phyloP scores from a whole-genome alignment of 2,113 vertebrate species.

The Tichodroma muraria region DNA sequence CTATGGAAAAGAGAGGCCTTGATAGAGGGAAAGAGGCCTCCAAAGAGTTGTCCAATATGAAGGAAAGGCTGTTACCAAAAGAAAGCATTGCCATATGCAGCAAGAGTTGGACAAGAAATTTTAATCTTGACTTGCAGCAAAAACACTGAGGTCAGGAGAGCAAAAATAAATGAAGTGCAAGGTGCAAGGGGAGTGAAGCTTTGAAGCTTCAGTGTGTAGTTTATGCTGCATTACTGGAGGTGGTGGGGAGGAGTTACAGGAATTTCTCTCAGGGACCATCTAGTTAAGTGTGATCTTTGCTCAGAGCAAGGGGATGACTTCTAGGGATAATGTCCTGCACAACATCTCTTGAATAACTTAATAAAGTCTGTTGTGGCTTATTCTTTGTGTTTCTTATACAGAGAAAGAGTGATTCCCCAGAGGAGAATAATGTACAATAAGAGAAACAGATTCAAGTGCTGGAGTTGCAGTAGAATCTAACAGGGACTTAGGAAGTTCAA shows the following conservation, averaged over 20 bases:
- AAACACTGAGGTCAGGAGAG: not conserved
- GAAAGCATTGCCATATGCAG: not conserved
- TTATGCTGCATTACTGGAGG: not conserved
- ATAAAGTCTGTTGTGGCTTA: not conserved
- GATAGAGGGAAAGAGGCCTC: not conserved
- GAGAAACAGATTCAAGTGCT: conserved; percentile 7
- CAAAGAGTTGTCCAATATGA: conserved; percentile 8
- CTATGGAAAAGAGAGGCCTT: not conserved
- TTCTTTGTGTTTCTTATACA: not conserved
- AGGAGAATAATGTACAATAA: not conserved
- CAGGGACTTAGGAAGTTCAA: not conserved
- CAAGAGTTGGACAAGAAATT: not conserved
- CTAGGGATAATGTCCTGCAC: conserved; percentile 9
- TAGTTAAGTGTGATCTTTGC: not conserved
- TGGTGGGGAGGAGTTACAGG: not conserved
- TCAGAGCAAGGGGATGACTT: not conserved
- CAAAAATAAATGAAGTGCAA: conserved; percentile 12
- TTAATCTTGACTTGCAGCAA: not conserved
- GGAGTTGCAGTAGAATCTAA: not conserved
- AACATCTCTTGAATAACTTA: conserved; percentile 18
- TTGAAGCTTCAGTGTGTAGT: not conserved
- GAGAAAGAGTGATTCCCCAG: not conserved
- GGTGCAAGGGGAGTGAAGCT: not conserved
- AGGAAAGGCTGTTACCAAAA: conserved; percentile 20
- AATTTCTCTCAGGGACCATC: not conserved